These are phyloP conservation scores for Agapornis canus DNA, from an alignment of 2,797 vertebrate species.

Conservation along the genomic window DNA sequence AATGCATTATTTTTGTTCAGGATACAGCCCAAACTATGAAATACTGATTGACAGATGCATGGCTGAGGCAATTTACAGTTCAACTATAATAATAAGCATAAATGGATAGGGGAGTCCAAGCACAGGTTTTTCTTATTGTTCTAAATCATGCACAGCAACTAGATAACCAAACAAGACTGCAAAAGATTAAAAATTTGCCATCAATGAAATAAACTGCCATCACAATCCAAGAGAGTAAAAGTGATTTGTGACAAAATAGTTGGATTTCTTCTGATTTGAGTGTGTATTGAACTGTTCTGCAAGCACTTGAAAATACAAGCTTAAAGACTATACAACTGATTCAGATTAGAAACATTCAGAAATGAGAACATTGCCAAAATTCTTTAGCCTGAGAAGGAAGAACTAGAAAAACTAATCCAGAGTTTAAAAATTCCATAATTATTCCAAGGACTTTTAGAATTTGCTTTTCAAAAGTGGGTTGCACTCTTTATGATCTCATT, in stretches of 20 bases:
- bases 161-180: not conserved
- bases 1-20: not conserved
- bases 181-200: not conserved
- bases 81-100: not conserved
- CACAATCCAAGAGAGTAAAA: not conserved
- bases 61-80: not conserved
- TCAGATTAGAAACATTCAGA: not conserved
- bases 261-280: not conserved
- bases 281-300: not conserved
- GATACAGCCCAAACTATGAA: not conserved
- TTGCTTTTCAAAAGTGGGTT: not conserved
- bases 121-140: not conserved
- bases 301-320: not conserved
- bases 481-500: not conserved
- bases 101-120: fast-evolving
- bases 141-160: not conserved
- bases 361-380: not conserved
- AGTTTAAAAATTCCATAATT: not conserved
- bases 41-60: not conserved
- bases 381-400: not conserved
- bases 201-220: not conserved
- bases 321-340: not conserved
- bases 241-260: not conserved
- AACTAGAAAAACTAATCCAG: not conserved
- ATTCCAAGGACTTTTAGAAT: not conserved